A percentile compares a stretch with the other conserved stretches of the same genome.
Evolutionary conservation across 2,888 invertebrate species (phyloP).

Genomic region (Zelleria hepariella): DNA sequence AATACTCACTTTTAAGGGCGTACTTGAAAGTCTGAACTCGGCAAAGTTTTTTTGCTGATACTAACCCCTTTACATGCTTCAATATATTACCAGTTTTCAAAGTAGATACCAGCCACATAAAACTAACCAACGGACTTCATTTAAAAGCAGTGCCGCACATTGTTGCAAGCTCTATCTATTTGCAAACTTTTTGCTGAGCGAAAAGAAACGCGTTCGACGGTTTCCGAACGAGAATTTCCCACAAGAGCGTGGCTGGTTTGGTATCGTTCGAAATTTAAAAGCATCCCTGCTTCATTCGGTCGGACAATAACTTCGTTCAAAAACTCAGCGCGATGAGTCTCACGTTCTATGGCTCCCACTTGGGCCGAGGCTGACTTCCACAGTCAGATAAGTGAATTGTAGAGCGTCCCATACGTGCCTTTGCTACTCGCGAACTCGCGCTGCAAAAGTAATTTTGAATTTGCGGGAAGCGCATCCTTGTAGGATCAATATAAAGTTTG

Average conservation of each 20-base stretch:
- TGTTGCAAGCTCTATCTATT: neutral
- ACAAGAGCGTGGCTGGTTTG: slow-evolving; percentile 8
- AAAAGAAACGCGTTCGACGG: neutral
- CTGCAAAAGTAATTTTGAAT: slow-evolving; percentile 2
- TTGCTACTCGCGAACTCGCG: neutral
- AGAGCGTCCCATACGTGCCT: slow-evolving; percentile 34
- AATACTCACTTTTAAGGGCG: slow-evolving; percentile 17
- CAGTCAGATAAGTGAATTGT: slow-evolving; percentile 47
- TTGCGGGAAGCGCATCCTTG: neutral
- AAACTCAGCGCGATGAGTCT: slow-evolving; percentile 29
- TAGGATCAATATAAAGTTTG: neutral
- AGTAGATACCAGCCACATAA: no score
- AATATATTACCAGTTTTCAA: no score
- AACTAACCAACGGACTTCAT: neutral
- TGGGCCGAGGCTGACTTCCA: slow-evolving; percentile 20
- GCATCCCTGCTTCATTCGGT: slow-evolving; percentile 14
- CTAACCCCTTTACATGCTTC: no score
- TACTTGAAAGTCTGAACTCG: neutral
- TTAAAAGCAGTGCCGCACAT: neutral
- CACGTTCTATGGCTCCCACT: slow-evolving; percentile 33
- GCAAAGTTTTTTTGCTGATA: neutral
- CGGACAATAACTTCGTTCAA: slow-evolving; percentile 27
- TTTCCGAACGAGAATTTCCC: neutral
- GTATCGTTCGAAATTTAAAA: slow-evolving; percentile 11
- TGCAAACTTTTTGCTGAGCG: neutral